A percentile compares a stretch with the other conserved stretches of the same genome.
These are phyloP conservation scores for Echinarachnius parma DNA, from an alignment of 53 echinoderm and acorn worm species.

Conservation along the genomic window DNA sequence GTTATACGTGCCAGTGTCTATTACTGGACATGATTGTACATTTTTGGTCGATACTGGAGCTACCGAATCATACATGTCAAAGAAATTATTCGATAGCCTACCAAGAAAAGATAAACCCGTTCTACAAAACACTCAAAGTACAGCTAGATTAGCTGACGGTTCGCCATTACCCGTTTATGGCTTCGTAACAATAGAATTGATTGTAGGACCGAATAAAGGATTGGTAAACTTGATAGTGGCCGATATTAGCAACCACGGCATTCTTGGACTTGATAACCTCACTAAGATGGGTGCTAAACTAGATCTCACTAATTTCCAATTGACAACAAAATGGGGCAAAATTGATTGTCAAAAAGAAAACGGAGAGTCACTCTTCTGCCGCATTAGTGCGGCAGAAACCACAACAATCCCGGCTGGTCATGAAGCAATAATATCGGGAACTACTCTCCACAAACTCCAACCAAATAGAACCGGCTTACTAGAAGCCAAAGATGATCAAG, in stretches of 20 bases:
- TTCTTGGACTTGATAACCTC: constrained; percentile 11
- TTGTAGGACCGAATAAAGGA: not conserved
- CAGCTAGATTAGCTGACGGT: not conserved
- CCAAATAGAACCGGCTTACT: constrained; percentile 1
- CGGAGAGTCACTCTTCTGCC: constrained; percentile 2
- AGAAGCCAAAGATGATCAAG: not conserved
- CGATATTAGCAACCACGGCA: constrained; percentile 12
- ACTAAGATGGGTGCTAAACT: constrained; percentile 10
- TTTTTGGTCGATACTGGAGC: constrained; percentile 27
- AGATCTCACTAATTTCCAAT: not conserved
- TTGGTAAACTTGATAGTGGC: not conserved
- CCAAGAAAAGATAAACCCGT: not conserved
- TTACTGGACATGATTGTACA: not conserved
- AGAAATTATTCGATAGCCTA: not conserved
- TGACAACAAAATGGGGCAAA: constrained; percentile 10
- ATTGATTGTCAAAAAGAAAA: not conserved
- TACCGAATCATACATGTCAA: constrained; percentile 14
- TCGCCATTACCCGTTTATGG: constrained; percentile 5
- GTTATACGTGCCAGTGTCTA: not conserved
- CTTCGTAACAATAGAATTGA: not conserved
- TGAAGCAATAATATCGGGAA: constrained; percentile 7
- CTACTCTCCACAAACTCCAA: not conserved
- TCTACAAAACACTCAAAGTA: not conserved
- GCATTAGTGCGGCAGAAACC: constrained; percentile 11
- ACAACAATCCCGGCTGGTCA: constrained; percentile 28